Percentiles rank a stretch among this genome's conserved stretches.
These are phyloP conservation scores for Parnassius orleans DNA, from an alignment of 2,888 invertebrate genomes.

Conservation along the genomic window DNA sequence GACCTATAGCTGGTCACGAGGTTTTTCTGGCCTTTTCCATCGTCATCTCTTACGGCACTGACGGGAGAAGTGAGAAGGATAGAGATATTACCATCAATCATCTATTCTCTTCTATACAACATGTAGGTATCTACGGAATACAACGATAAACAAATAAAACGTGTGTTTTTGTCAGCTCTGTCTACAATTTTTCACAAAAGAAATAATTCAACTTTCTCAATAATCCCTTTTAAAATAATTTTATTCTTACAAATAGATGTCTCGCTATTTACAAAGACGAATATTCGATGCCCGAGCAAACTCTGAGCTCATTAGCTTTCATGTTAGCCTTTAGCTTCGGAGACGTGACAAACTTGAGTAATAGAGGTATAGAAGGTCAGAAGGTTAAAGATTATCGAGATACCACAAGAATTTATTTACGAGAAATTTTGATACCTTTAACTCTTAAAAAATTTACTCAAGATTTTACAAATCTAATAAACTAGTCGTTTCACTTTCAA, in stretches of 20 bases:
- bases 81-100: no score
- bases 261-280: slow-evolving; percentile 6
- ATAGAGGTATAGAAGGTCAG: slow-evolving; percentile 14
- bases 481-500: neutral
- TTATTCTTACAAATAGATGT: slow-evolving; percentile 3
- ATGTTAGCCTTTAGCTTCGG: slow-evolving; percentile 21
- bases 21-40: no score
- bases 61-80: no score
- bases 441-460: slow-evolving; percentile 1
- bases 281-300: slow-evolving; percentile 18
- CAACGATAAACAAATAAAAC: no score
- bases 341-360: slow-evolving; percentile 26
- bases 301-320: slow-evolving; percentile 24
- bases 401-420: slow-evolving; percentile 17
- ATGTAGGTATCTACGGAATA: no score
- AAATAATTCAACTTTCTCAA: neutral
- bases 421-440: slow-evolving; percentile 14
- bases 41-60: no score
- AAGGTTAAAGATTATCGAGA: slow-evolving; percentile 21
- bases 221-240: neutral
- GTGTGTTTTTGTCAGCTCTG: no score
- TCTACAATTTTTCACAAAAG: neutral
- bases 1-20: no score
- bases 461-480: slow-evolving; percentile 10
- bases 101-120: no score